Evolutionary conservation across 1,140 invertebrate species (phyloP), one percentile per base, ranked within the genome.

Genomic region (Samia ricini): DNA sequence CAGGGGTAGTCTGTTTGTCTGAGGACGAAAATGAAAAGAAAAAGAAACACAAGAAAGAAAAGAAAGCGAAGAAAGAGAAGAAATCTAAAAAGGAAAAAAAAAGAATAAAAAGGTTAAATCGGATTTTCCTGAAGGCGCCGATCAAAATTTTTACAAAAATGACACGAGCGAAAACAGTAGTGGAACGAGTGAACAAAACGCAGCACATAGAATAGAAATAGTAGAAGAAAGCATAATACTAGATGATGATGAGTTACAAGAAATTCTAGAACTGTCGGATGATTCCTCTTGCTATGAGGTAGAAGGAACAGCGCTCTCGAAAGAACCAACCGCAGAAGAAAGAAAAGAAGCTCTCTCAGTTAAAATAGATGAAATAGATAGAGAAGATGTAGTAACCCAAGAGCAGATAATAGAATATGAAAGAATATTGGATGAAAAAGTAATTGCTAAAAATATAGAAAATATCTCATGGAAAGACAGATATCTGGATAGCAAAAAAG

Each of bases 401-500:
- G 73, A 77, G 48, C 74, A 83, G 55, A 80, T 79, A 56, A 55
- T 22, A 55, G 63, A 72, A 29, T 60, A 71, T 18, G 78, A 80
- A 48, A 62, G 29, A 57, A 24, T 23, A 26, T 12, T 49, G 60
- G 58, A 51, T 23, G 7, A 63, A 64, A 36, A 66, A 57, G n/a
- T 56, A 72, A 33, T 66, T 36, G 57, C 49, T 2, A 64, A 73
- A 58, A 64, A 72, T 4, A 26, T 71, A 42, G 77, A 74, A 62
- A 77, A 79, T 42, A 74, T 88, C n/a, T 89, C 88, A 0, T 91
- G 90, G 90, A 91, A 90, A 67, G 84, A 91, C 49, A 71, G 90
- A 36, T 90, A 90, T 64, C 72, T 90, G 48, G 78, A 74, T 33
- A 93, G 92, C 64, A 90, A 81, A 23, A 93, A 92, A 77, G 92